These are phyloP conservation scores for Hypercompe scribonia DNA, from an alignment of 2,888 invertebrate species.

Conservation along the genomic window DNA sequence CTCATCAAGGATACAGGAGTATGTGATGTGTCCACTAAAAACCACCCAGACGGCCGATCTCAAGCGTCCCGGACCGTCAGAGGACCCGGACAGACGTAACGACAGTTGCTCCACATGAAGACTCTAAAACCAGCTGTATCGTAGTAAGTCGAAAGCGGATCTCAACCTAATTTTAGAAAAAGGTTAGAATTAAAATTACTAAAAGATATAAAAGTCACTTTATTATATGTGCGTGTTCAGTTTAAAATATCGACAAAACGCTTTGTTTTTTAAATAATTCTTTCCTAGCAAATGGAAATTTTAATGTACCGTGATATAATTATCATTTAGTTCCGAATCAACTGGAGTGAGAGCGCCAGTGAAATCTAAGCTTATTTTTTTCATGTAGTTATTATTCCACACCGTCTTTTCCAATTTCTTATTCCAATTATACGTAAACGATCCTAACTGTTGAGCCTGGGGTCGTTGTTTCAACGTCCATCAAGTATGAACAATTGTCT, in stretches of 20 bases:
- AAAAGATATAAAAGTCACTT: not conserved
- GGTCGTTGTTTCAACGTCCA: not conserved
- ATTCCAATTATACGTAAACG: not conserved
- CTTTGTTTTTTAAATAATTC: not conserved
- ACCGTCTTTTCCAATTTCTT: not conserved
- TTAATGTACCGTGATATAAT: not conserved
- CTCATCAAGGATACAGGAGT: too few species aligned
- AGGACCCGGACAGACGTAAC: too few species aligned
- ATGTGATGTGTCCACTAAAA: too few species aligned
- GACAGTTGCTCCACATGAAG: too few species aligned
- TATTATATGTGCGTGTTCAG: not conserved
- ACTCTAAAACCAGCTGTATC: too few species aligned
- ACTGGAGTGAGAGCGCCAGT: not conserved
- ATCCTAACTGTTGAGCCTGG: not conserved
- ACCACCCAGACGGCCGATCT: too few species aligned
- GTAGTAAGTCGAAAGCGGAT: too few species aligned
- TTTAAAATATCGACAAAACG: not conserved
- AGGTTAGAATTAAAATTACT: not conserved
- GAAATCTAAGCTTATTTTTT: not conserved
- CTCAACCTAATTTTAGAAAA: too few species aligned
- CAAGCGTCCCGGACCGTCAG: too few species aligned
- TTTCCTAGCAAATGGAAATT: not conserved
- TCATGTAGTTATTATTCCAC: not conserved
- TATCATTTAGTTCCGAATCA: slow-evolving; percentile 3
- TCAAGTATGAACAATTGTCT: too few species aligned